A percentile compares a stretch with the other conserved stretches of the same genome.
Evolutionary conservation across 2,888 invertebrate genomes (phyloP).

Genomic region (Pelosia muscerda): DNA sequence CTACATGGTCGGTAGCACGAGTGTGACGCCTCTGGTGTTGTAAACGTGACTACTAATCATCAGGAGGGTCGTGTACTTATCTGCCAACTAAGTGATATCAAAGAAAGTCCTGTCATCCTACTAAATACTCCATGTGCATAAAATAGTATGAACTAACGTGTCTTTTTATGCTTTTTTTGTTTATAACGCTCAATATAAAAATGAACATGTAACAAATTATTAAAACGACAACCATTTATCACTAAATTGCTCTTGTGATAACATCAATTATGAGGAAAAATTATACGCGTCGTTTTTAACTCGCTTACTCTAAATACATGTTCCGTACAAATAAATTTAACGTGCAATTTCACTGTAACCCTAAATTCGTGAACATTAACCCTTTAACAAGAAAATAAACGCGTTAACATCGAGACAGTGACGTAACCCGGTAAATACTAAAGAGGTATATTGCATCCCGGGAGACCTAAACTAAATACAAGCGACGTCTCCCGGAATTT

Average conservation of each 20-base stretch:
- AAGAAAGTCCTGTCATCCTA: too few species aligned
- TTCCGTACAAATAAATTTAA: not conserved
- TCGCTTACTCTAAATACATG: not conserved
- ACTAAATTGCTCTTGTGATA: not conserved
- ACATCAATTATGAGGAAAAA: not conserved
- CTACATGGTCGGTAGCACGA: too few species aligned
- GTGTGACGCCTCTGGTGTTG: too few species aligned
- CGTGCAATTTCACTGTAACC: not conserved
- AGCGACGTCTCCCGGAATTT: conserved; percentile 55
- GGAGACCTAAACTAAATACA: conserved; percentile 55
- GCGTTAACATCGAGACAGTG: conserved; percentile 25
- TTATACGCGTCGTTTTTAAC: not conserved
- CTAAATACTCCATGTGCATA: not conserved
- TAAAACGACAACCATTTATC: not conserved
- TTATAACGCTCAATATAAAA: too few species aligned
- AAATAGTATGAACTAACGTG: not conserved
- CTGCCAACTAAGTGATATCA: too few species aligned
- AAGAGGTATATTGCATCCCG: conserved; percentile 44
- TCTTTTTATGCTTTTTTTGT: too few species aligned
- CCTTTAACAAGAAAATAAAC: conserved; percentile 40
- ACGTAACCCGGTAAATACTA: conserved; percentile 42
- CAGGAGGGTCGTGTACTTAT: too few species aligned
- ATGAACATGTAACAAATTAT: not conserved
- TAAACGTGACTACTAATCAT: too few species aligned
- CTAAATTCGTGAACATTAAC: conserved; percentile 17